Evolutionary conservation across 2,888 invertebrate species (phyloP).

Genomic region (Tortricodes alternella): DNA sequence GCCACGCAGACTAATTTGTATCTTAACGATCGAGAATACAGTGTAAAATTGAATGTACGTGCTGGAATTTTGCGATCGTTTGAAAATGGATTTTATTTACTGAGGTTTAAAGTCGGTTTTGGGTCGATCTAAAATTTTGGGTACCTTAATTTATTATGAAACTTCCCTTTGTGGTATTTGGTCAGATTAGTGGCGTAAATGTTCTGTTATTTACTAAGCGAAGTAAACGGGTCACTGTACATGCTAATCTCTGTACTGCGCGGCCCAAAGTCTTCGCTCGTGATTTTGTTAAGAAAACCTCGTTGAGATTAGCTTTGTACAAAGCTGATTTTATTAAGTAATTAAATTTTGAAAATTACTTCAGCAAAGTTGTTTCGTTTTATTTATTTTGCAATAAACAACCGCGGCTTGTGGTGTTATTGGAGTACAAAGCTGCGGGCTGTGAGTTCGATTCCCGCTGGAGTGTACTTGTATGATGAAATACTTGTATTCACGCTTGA

Average conservation of each 20-base stretch:
- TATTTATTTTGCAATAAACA: too few species aligned
- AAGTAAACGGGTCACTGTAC: too few species aligned
- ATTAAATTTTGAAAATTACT: background rate
- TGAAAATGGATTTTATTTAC: background rate
- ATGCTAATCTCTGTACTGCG: too few species aligned
- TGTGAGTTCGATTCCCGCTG: too few species aligned
- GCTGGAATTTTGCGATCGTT: background rate
- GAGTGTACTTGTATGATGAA: too few species aligned
- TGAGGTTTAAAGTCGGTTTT: background rate
- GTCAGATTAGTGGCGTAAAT: background rate
- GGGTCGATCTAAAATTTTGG: background rate
- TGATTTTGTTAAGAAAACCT: too few species aligned
- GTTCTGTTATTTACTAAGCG: background rate
- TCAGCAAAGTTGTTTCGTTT: background rate
- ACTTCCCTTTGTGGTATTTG: background rate
- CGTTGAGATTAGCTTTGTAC: background rate
- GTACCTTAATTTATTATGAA: background rate
- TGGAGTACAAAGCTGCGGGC: too few species aligned
- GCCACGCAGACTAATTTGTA: slow-evolving; percentile 41
- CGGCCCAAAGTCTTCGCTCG: too few species aligned
- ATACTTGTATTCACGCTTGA: too few species aligned
- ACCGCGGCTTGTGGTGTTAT: too few species aligned
- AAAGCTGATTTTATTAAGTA: background rate
- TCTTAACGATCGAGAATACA: slow-evolving; percentile 39
- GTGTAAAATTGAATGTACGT: slow-evolving; percentile 34